Percentiles rank a stretch among this genome's conserved stretches.
Evolutionary conservation across 1,140 invertebrate genomes (phyloP).

Genomic region (Micrasema longulum): DNA sequence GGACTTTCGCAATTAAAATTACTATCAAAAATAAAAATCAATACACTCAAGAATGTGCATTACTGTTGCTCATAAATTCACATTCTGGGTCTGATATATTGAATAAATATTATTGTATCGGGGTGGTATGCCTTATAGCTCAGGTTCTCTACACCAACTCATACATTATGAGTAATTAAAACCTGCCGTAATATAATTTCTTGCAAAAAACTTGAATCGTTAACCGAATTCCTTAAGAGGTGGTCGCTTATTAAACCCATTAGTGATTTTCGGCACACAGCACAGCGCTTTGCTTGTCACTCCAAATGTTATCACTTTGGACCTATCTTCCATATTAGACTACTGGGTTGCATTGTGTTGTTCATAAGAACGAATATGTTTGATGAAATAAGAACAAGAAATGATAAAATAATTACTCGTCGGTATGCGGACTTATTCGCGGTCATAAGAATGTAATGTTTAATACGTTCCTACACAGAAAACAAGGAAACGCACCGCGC

Average conservation of each 20-base stretch:
- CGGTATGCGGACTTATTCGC: no score
- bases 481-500: no score
- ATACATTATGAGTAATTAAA: slow-evolving; percentile 23
- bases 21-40: no score
- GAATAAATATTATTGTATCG: slow-evolving; percentile 15
- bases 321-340: background rate
- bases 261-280: slow-evolving; percentile 3
- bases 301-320: slow-evolving; percentile 5
- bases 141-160: background rate
- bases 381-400: no score
- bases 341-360: no score
- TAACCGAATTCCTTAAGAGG: background rate
- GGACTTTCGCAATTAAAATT: no score
- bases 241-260: slow-evolving; percentile 11
- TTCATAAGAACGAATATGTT: no score
- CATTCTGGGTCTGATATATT: slow-evolving; percentile 38
- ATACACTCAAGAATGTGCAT: no score
- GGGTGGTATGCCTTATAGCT: slow-evolving; percentile 40
- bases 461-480: no score
- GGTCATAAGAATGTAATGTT: no score
- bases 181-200: slow-evolving; percentile 23
- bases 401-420: no score
- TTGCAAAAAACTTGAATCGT: background rate
- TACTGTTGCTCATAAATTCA: slow-evolving; percentile 47
- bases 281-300: background rate